phyloP scores from a whole-genome alignment of 2,113 vertebrate species.

The Nipponia nippon region DNA sequence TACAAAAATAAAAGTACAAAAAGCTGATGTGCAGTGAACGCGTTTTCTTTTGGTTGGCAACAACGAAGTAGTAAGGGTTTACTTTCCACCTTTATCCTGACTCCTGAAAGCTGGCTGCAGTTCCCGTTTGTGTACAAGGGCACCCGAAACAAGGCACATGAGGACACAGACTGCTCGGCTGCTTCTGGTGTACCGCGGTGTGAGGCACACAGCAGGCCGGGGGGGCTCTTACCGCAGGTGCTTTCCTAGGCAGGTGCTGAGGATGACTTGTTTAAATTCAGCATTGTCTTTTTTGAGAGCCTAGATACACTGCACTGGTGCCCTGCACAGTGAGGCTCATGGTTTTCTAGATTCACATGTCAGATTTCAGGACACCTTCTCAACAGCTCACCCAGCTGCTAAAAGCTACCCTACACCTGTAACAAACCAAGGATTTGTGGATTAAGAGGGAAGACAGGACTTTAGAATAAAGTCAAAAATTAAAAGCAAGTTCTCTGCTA shows the following conservation, averaged over 20 bases:
- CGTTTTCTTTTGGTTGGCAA: not conserved
- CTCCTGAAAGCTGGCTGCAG: not conserved
- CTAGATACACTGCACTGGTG: not conserved
- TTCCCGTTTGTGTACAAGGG: not conserved
- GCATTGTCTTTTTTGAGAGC: not conserved
- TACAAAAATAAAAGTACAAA: slow-evolving; percentile 47
- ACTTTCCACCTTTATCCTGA: not conserved
- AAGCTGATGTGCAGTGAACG: not conserved
- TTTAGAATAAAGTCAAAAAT: not conserved
- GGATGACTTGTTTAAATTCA: not conserved
- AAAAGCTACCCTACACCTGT: not conserved
- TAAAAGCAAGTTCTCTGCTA: not conserved
- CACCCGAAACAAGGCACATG: not conserved
- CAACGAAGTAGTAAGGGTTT: not conserved
- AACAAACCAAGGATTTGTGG: not conserved
- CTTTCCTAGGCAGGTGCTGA: not conserved
- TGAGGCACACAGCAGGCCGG: not conserved
- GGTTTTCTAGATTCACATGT: not conserved
- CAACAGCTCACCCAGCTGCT: not conserved
- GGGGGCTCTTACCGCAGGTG: not conserved
- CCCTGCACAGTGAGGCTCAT: accelerated
- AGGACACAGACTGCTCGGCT: not conserved
- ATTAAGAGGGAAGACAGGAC: not conserved
- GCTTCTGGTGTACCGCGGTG: accelerated
- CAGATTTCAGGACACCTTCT: not conserved